Evolutionary conservation across 2,888 invertebrate genomes (phyloP), one percentile per base, ranked within the genome.

Genomic region (Aelia acuminata): DNA sequence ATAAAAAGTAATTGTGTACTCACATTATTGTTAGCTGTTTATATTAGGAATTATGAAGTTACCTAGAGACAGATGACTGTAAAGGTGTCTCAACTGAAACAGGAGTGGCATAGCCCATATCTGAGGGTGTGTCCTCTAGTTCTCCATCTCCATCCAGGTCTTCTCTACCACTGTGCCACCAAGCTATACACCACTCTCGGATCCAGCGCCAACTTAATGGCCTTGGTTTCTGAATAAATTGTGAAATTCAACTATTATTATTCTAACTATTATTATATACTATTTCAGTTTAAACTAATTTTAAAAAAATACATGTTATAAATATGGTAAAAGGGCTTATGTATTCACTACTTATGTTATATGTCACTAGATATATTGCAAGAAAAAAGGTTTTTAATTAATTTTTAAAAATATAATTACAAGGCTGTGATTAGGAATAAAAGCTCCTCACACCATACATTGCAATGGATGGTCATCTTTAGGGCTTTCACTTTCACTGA

Each of bases 131-230:
- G 89, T 92, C 92, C 89, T 92, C 93, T 91, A 96, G 95, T 92
- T 97, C 97, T 90, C 95, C 94, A 50, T 96, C 96, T 91, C 95
- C 96, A 90, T 96, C 96, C 91, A 96, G 96, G 90, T 95, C 94
- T 91, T 97, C 97, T 57, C 96, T 94, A 0, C 97, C 97, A 22
- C 97, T 97, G 92, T 97, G 96, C 97, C 97, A 97, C 97, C 97
- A 87, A 18, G 97, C 97, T 88, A 96, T 94, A 92, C 97, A 97
- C 97, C 97, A 97, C 90, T 95, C 95, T 90, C 95, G 92, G 88
- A 93, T 89, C 94, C 94, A 94, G 22, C 94, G 94, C 93, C 93
- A 92, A 90, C 93, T 93, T 90, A 94, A 93, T 91, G 93, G 93
- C 91, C 93, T 92, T 91, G 93, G 92, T 91, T 93, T 92, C 92